Evolutionary conservation across 2,797 vertebrate genomes (phyloP).

Genomic region (Gallinago stenura): DNA sequence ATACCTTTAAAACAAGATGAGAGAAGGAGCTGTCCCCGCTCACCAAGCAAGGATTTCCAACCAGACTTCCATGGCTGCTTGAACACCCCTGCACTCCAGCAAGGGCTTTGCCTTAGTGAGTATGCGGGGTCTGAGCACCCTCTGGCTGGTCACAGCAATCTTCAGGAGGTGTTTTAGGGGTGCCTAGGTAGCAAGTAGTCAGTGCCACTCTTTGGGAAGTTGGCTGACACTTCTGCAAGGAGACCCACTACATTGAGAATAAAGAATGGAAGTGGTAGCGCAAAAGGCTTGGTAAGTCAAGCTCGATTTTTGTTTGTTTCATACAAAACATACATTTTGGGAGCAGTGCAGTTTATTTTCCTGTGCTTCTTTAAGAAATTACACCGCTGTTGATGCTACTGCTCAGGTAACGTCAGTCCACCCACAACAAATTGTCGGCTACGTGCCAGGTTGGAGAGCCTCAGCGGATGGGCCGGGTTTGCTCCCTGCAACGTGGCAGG

Average conservation of each 20-base stretch:
- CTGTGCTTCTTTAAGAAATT: neutral
- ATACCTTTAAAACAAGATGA: fast-evolving
- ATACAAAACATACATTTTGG: neutral
- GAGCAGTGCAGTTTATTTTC: neutral
- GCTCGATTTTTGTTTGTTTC: neutral
- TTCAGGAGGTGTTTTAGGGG: neutral
- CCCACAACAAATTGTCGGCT: neutral
- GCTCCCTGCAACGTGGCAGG: fast-evolving
- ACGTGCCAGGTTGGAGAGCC: neutral
- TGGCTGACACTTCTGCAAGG: neutral
- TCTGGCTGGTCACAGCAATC: neutral
- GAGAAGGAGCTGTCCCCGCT: fast-evolving
- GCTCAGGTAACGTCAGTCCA: neutral
- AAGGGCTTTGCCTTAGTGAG: neutral
- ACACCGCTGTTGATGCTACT: fast-evolving
- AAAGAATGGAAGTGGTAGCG: neutral
- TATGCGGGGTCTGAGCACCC: fast-evolving
- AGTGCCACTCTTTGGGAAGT: neutral
- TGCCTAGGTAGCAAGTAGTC: neutral
- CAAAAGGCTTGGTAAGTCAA: neutral
- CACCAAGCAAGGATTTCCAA: neutral
- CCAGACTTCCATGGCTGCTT: fast-evolving
- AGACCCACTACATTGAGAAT: neutral
- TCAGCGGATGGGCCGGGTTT: fast-evolving
- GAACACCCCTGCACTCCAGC: neutral